Evolutionary conservation across 2,888 invertebrate species (phyloP), one percentile per base, ranked within the genome.

Genomic region (Pollenia griseotomentosa): DNA sequence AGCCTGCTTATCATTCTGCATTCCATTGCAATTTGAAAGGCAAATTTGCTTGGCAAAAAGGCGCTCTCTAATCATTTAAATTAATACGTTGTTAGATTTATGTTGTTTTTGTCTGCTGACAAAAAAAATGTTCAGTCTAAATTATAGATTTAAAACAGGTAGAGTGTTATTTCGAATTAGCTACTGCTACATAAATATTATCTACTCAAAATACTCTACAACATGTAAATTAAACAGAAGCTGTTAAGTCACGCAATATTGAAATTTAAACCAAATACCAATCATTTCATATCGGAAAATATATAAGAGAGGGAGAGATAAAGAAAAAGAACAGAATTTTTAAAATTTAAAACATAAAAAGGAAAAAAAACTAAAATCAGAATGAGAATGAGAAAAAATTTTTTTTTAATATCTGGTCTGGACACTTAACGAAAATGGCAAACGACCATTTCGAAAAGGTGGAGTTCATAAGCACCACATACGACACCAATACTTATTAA

Each of bases 181-280:
- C 86, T 86, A 83, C 86, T 80, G 83, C 71, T 73, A 66, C 85
- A 85, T 78, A 73, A 82, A 82, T 73, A 86, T 79, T 83, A 79
- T 79, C 74, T 65, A 71, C 80, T 57, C 73, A 70, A 86, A 73
- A 77, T 78, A 57, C 74, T 86, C 53, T 71, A 59, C 19, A 55
- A 82, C 87, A 87, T 87, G 81, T 84, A 84, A 84, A 84, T 86
- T 85, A 88, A 87, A 83, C 88, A 87, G 88, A 88, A 88, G 88
- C 88, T 85, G 78, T 73, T 48, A 82, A 86, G 88, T 88, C 88
- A 88, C 88, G 88, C 85, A 83, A 88, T 83, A 80, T 83, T 85
- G 87, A 85, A 83, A 85, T 85, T 82, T 78, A 87, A 83, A 53
- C 86, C 80, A 81, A 88, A 86, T 83, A 85, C 86, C 80, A 83